Evolutionary conservation across 2,797 vertebrate genomes (phyloP).

Genomic region (Parauchenoglanis ngamensis): DNA sequence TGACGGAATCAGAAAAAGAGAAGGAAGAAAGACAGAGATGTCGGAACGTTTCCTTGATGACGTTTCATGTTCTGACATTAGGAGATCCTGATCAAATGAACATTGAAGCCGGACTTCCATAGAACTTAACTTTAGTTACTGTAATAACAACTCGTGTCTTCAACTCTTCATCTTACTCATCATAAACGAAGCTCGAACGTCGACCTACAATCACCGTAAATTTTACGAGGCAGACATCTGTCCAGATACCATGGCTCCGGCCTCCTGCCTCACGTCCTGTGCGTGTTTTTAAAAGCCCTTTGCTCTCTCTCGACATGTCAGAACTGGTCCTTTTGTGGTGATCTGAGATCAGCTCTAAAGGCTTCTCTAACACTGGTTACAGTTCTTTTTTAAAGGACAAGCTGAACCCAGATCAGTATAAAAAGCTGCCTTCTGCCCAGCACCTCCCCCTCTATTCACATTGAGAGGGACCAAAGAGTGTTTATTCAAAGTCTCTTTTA

Average conservation of each 20-base stretch:
- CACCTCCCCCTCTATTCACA: conserved; percentile 55
- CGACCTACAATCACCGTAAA: conserved; percentile 16
- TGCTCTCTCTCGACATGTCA: conserved; percentile 43
- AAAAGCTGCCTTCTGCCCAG: conserved; percentile 32
- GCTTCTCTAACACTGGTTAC: conserved; percentile 43
- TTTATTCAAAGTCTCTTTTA: conserved; percentile 81
- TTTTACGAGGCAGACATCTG: conserved; percentile 58
- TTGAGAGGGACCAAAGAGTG: conserved; percentile 68
- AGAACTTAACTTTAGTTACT: background rate
- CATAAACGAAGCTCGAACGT: conserved; percentile 65
- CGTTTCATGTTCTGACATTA: conserved; percentile 17
- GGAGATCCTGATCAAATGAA: conserved; percentile 21
- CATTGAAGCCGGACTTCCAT: background rate
- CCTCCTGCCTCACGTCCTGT: conserved; percentile 60
- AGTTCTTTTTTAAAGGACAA: background rate
- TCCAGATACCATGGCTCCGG: conserved; percentile 59
- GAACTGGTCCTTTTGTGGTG: conserved; percentile 21
- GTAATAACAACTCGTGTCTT: conserved; percentile 16
- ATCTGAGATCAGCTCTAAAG: conserved; percentile 50
- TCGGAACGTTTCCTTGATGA: background rate
- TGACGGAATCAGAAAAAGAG: background rate
- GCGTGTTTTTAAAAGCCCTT: conserved; percentile 58
- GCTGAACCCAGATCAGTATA: conserved; percentile 58
- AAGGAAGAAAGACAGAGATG: background rate
- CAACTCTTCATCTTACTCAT: conserved; percentile 54